phyloP scores from a whole-genome alignment of 2,888 invertebrate species.

The Achlya flavicornis region DNA sequence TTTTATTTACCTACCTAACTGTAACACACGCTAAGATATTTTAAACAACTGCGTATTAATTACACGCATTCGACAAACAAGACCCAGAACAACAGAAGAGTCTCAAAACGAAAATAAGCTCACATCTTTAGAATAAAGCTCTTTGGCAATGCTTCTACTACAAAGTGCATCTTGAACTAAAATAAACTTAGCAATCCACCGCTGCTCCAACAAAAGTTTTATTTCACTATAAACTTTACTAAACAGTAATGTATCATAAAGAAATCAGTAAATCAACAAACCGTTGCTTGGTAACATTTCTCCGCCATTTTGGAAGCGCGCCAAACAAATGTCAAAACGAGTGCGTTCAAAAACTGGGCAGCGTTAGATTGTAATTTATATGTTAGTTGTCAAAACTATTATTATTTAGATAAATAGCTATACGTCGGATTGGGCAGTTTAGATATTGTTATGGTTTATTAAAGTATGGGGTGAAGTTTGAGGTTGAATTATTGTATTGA shows the following conservation, averaged over 20 bases:
- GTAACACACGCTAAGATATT: neutral
- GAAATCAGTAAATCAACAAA: neutral
- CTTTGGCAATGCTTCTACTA: neutral
- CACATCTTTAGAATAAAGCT: neutral
- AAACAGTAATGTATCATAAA: neutral
- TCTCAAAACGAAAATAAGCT: neutral
- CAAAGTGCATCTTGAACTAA: neutral
- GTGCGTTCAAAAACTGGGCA: constrained; percentile 12
- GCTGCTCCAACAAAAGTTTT: neutral
- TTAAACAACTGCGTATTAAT: neutral
- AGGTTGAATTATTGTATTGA: neutral
- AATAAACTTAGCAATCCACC: neutral
- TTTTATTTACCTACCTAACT: no score
- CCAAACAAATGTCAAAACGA: constrained; percentile 14
- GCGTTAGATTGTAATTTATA: constrained; percentile 13
- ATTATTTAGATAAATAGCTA: constrained; percentile 14
- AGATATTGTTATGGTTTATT: neutral
- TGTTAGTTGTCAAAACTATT: constrained; percentile 15
- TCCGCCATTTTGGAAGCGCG: constrained; percentile 15
- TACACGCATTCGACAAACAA: neutral
- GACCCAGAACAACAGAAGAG: neutral
- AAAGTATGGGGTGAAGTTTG: neutral
- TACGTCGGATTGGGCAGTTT: constrained; percentile 6
- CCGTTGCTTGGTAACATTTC: constrained; percentile 8
- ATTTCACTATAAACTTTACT: neutral